Evolutionary conservation across 1,140 invertebrate species (phyloP).

Genomic region (Hylaeus volcanicus): DNA sequence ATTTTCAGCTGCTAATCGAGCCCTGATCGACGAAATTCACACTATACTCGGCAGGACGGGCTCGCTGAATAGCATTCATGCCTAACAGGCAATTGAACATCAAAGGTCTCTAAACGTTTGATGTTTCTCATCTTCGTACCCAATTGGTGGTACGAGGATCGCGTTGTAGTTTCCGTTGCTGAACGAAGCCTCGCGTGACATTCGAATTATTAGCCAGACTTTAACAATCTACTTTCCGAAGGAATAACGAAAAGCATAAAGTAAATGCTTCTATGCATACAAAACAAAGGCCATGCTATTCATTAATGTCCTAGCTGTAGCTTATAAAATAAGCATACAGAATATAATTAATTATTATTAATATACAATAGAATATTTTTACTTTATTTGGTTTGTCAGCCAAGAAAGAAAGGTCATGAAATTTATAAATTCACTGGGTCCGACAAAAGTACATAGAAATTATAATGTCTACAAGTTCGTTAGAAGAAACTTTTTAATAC

Average conservation of each 20-base stretch:
- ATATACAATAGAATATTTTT: too few relatives aligned
- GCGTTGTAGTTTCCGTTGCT: slow-evolving; percentile 58
- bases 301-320: too few relatives aligned
- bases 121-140: slow-evolving; percentile 60
- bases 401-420: too few relatives aligned
- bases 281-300: too few relatives aligned
- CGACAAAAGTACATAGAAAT: too few relatives aligned
- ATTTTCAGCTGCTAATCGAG: slow-evolving; percentile 46
- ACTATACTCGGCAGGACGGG: slow-evolving; percentile 39
- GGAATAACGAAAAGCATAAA: not conserved
- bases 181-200: slow-evolving; percentile 53
- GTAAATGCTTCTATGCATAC: not conserved
- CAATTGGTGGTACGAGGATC: slow-evolving; percentile 45
- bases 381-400: too few relatives aligned
- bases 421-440: too few relatives aligned
- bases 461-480: too few relatives aligned
- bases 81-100: slow-evolving; percentile 67
- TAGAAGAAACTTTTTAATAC: too few relatives aligned
- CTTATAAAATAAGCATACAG: too few relatives aligned
- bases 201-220: slow-evolving; percentile 23
- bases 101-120: slow-evolving; percentile 73
- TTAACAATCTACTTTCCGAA: slow-evolving; percentile 19
- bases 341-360: too few relatives aligned
- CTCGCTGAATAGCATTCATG: slow-evolving; percentile 63
- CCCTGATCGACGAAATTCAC: slow-evolving; percentile 64